phyloP scores from a whole-genome alignment of 2,113 vertebrate species.

The Chamaea fasciata region DNA sequence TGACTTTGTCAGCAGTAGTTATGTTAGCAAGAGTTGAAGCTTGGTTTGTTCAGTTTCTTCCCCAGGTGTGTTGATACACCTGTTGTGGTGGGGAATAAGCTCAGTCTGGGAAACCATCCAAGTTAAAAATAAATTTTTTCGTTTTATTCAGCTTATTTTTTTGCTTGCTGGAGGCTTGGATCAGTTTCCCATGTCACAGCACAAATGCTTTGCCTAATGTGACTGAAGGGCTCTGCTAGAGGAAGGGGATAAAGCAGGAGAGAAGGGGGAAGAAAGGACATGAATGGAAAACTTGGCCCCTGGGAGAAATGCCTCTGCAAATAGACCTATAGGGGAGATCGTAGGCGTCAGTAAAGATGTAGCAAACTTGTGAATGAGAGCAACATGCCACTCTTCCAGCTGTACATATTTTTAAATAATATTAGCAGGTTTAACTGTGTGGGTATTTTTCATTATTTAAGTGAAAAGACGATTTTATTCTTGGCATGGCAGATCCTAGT shows the following conservation, averaged over 20 bases:
- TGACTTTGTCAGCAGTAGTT: not conserved
- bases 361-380: slow-evolving; percentile 27
- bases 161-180: not conserved
- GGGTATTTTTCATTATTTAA: slow-evolving; percentile 12
- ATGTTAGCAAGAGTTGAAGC: not conserved
- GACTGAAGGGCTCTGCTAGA: not conserved
- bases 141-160: not conserved
- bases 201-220: not conserved
- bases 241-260: not conserved
- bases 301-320: not conserved
- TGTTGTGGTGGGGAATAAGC: not conserved
- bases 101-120: not conserved
- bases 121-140: not conserved
- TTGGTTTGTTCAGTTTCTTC: not conserved
- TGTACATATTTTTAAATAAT: not conserved
- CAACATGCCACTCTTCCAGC: not conserved
- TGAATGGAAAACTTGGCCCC: not conserved
- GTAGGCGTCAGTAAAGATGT: not conserved
- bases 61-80: slow-evolving; percentile 10
- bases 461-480: slow-evolving; percentile 6
- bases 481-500: not conserved
- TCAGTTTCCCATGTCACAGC: not conserved
- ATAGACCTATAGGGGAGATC: not conserved
- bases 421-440: slow-evolving; percentile 29
- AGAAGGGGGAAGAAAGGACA: not conserved